A percentile compares a stretch with the other conserved stretches of the same genome.
Evolutionary conservation across 2,113 vertebrate genomes (phyloP).

Genomic region (Irena cyanogastra): DNA sequence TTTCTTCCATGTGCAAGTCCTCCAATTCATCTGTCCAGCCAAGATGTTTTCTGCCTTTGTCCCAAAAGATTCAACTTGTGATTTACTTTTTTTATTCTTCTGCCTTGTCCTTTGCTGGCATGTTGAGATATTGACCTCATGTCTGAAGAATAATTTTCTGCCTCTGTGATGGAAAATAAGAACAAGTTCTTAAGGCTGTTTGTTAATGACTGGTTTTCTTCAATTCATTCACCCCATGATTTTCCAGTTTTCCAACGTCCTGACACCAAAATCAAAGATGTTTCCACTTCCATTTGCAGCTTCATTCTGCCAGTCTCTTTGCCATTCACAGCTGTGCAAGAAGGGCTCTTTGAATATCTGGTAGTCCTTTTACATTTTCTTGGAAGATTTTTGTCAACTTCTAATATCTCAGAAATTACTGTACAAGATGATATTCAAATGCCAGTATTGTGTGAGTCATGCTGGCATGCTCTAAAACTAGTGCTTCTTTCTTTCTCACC

Average conservation of each 20-base stretch:
- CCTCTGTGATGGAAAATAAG: conserved; percentile 15
- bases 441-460: background rate
- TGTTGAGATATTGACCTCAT: background rate
- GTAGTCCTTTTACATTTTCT: background rate
- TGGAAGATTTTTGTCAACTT: background rate
- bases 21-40: background rate
- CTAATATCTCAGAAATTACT: background rate
- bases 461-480: background rate
- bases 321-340: background rate
- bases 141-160: background rate
- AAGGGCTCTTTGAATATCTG: background rate
- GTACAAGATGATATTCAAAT: background rate
- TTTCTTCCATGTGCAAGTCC: background rate
- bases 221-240: background rate
- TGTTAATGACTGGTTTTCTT: background rate
- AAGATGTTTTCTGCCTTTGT: conserved; percentile 60
- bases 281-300: background rate
- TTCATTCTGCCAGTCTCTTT: background rate
- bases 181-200: background rate
- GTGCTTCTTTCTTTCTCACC: background rate
- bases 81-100: background rate
- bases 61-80: conserved; percentile 8
- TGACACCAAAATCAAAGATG: background rate
- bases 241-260: background rate
- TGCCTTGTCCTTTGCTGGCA: conserved; percentile 6